Conservation (phyloP, 1,140 invertebrate species). For the Lerema accius region DNA sequence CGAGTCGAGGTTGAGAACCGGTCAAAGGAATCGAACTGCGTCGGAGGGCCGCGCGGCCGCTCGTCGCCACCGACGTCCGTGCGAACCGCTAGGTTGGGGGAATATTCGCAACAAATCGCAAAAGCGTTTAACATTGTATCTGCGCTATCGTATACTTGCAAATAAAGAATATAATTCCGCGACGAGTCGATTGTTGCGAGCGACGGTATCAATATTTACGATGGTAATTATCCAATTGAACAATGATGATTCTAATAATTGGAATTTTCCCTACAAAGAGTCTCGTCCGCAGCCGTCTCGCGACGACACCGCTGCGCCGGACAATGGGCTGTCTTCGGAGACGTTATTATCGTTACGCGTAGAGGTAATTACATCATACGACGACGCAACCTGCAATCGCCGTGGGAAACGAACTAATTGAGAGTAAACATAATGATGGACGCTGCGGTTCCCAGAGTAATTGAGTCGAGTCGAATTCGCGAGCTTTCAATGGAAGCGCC, state of each 20-base stretch:
- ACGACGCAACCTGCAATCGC: slow-evolving; percentile 51
- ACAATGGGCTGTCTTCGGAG: slow-evolving; percentile 18
- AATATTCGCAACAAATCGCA: slow-evolving; percentile 65
- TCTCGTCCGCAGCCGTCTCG: slow-evolving; percentile 3
- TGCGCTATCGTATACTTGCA: slow-evolving; percentile 34
- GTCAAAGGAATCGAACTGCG: slow-evolving; percentile 9
- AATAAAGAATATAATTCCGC: slow-evolving; percentile 40
- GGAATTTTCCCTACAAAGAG: slow-evolving; percentile 43
- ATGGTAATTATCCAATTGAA: slow-evolving; percentile 61
- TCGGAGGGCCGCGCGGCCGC: too few relatives aligned
- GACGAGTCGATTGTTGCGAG: slow-evolving; percentile 53
- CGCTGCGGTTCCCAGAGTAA: slow-evolving; percentile 32
- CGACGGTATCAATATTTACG: slow-evolving; percentile 69
- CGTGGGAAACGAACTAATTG: slow-evolving; percentile 50
- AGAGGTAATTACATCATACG: slow-evolving; percentile 43
- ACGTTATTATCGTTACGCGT: slow-evolving; percentile 23
- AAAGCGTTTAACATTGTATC: slow-evolving; percentile 39
- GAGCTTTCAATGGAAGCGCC: slow-evolving; percentile 29
- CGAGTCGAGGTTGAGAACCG: slow-evolving; percentile 10
- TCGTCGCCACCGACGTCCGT: too few relatives aligned
- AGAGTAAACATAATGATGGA: slow-evolving; percentile 34
- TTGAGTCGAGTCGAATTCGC: slow-evolving; percentile 37
- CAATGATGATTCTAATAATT: slow-evolving; percentile 61
- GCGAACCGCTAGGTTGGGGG: not conserved
- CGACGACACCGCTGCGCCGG: slow-evolving; percentile 3